phyloP scores from a whole-genome alignment of 2,797 vertebrate genomes.

The Sternotherus odoratus region DNA sequence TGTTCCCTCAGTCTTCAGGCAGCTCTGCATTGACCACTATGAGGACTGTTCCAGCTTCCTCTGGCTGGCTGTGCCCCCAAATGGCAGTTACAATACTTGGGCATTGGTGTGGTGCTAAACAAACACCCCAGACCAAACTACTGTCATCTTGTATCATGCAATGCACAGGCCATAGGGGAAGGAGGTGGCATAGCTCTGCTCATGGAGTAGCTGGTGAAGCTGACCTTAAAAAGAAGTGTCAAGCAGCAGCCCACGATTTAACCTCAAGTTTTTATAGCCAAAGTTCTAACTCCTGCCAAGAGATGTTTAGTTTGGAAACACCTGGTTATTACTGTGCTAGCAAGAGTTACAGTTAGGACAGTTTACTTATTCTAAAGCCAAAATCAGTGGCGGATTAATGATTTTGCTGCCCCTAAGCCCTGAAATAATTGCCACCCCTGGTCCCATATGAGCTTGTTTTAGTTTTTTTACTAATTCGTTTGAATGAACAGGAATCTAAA shows the following conservation, averaged over 20 bases:
- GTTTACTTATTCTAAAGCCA: background rate
- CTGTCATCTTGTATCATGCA: background rate
- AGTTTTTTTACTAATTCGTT: no score
- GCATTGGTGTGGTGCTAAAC: background rate
- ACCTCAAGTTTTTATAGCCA: background rate
- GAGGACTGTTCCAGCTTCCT: background rate
- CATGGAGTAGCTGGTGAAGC: background rate
- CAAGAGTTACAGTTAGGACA: background rate
- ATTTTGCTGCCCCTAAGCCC: no score
- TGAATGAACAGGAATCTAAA: no score
- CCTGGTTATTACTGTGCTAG: background rate
- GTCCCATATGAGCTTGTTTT: no score
- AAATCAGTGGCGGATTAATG: background rate
- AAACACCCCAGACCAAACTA: background rate
- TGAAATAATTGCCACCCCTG: no score
- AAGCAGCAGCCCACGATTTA: background rate
- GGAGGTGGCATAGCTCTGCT: background rate
- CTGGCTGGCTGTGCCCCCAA: background rate
- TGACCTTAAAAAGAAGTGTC: background rate
- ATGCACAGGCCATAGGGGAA: rapidly evolving
- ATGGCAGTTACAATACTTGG: background rate
- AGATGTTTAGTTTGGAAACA: background rate
- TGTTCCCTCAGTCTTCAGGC: background rate
- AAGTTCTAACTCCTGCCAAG: background rate
- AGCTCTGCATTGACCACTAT: background rate